These are phyloP conservation scores for Gasterosteus aculeatus DNA, from an alignment of 2,113 vertebrate species.

Conservation along the genomic window DNA sequence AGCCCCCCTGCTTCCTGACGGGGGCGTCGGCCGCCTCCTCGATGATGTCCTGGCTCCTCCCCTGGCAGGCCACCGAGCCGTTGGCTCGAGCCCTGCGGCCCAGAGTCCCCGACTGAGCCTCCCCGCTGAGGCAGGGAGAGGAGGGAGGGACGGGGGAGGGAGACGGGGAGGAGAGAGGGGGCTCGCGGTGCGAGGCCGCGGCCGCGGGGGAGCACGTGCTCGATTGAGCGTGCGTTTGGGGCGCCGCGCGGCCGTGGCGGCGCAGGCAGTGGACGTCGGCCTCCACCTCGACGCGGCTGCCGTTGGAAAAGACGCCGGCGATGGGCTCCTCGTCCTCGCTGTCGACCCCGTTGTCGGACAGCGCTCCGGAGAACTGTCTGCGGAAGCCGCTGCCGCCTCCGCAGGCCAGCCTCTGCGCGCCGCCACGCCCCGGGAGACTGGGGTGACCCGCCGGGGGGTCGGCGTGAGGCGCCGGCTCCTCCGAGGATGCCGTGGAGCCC, in stretches of 20 bases:
- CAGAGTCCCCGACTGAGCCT: slow-evolving; percentile 84
- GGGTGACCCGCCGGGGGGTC: slow-evolving; percentile 79
- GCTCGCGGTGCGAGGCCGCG: slow-evolving; percentile 21
- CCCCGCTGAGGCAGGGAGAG: slow-evolving; percentile 85
- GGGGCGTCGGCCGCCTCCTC: slow-evolving; percentile 91
- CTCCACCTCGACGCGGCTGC: slow-evolving; percentile 95
- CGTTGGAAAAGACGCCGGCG: slow-evolving; percentile 94
- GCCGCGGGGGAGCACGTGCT: slow-evolving; percentile 20
- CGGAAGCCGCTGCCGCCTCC: slow-evolving; percentile 85
- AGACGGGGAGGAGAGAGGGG: slow-evolving; percentile 69
- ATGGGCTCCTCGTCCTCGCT: slow-evolving; percentile 97
- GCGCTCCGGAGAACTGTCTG: slow-evolving; percentile 94
- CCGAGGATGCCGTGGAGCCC: slow-evolving; percentile 94
- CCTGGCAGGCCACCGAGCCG: slow-evolving; percentile 91
- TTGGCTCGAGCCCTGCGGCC: slow-evolving; percentile 88
- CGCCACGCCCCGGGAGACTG: slow-evolving; percentile 75
- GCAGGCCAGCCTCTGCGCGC: slow-evolving; percentile 51
- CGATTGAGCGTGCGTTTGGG: slow-evolving; percentile 27
- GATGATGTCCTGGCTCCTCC: slow-evolving; percentile 92
- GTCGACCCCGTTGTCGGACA: slow-evolving; percentile 96
- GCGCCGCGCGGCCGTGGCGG: slow-evolving; percentile 50
- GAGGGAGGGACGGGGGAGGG: slow-evolving; percentile 83
- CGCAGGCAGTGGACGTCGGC: slow-evolving; percentile 91
- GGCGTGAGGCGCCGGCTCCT: slow-evolving; percentile 86
- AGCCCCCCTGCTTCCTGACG: slow-evolving; percentile 88